Conservation (phyloP, 2,888 invertebrate genomes). For the Mesopsocus fuscifrons region DNA sequence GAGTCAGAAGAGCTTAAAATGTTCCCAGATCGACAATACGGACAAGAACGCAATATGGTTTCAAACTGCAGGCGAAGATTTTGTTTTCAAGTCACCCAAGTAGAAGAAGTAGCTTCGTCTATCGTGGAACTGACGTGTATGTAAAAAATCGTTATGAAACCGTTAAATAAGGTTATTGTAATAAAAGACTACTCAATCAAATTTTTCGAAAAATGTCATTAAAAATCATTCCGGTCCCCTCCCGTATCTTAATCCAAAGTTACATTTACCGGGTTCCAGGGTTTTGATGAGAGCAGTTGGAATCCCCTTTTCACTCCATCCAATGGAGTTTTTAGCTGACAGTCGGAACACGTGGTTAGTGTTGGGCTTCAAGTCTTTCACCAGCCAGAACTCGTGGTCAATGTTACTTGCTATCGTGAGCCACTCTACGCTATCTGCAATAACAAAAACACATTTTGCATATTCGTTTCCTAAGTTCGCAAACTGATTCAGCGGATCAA, state of each 20-base stretch:
- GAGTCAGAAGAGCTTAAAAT: slow-evolving; percentile 11
- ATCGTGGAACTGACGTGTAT: no score
- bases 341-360: slow-evolving; percentile 78
- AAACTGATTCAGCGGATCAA: no score
- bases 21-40: not conserved
- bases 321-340: slow-evolving; percentile 75
- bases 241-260: no score
- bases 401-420: slow-evolving; percentile 67
- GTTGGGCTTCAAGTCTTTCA: slow-evolving; percentile 56
- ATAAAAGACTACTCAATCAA: no score
- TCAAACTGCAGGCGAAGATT: slow-evolving; percentile 6
- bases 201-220: no score
- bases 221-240: no score
- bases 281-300: slow-evolving; percentile 60
- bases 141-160: no score
- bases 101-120: no score
- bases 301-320: slow-evolving; percentile 81
- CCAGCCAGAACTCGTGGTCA: slow-evolving; percentile 81
- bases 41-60: not conserved
- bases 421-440: slow-evolving; percentile 57
- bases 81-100: no score
- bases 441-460: not conserved
- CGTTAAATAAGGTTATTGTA: no score
- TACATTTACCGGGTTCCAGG: slow-evolving; percentile 32
- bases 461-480: not conserved